These are phyloP conservation scores for Alcedo atthis DNA, from an alignment of 2,797 vertebrate genomes.

Conservation along the genomic window DNA sequence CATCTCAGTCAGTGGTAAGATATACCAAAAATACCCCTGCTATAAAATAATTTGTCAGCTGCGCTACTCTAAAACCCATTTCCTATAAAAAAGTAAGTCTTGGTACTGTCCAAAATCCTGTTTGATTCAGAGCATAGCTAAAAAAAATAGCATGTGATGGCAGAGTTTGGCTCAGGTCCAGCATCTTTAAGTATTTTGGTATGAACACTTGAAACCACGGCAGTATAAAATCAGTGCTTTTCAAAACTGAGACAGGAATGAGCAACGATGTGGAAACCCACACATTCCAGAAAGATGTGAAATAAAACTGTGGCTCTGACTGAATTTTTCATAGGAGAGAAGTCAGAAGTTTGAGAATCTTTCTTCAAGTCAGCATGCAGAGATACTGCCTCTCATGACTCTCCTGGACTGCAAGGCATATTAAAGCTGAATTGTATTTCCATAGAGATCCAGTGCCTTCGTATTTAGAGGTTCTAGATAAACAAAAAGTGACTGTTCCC, in stretches of 20 bases:
- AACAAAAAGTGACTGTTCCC: background rate
- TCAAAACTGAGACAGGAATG: background rate
- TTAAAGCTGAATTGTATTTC: background rate
- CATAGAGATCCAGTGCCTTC: background rate
- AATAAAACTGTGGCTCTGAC: background rate
- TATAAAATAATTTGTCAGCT: no score
- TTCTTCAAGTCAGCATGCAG: background rate
- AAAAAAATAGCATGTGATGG: no score
- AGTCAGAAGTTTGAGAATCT: background rate
- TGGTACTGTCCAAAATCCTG: no score
- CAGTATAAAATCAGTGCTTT: background rate
- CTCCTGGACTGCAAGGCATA: background rate
- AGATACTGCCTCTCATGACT: background rate
- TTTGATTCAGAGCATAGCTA: no score
- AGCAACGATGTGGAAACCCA: background rate
- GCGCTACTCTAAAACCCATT: no score
- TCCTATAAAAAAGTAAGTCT: no score
- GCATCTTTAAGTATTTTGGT: no score
- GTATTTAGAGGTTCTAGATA: background rate
- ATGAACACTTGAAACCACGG: background rate
- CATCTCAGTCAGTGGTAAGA: no score
- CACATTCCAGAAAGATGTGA: background rate
- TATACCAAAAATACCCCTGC: no score
- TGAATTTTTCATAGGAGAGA: background rate
- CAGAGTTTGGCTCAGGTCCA: no score